These are phyloP conservation scores for Ligdia adustata DNA, from an alignment of 2,888 invertebrate genomes.

Conservation along the genomic window DNA sequence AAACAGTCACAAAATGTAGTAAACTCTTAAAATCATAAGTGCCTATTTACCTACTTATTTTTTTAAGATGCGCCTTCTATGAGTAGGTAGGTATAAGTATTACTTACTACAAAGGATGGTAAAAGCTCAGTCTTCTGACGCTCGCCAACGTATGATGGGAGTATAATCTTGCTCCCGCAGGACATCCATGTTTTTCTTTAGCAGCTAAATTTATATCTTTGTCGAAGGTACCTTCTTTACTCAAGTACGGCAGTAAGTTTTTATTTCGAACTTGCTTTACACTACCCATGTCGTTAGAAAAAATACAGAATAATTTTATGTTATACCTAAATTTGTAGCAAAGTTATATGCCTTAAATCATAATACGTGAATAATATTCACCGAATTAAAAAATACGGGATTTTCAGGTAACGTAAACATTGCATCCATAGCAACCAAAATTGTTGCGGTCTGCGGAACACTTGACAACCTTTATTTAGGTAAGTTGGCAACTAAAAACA, in stretches of 20 bases:
- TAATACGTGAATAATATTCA: no score
- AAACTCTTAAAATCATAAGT: no score
- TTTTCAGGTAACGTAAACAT: conserved; percentile 10
- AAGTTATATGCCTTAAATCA: no score
- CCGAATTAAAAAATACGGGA: no score
- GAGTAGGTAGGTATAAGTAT: background rate
- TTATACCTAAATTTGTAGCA: no score
- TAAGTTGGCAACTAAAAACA: no score
- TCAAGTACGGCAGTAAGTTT: conserved; percentile 69
- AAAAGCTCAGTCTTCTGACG: conserved; percentile 75
- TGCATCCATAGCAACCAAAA: conserved; percentile 4
- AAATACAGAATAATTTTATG: conserved; percentile 28
- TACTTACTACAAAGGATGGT: conserved; percentile 72
- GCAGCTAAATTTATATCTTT: conserved; percentile 69
- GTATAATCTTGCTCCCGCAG: conserved; percentile 79
- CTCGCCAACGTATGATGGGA: conserved; percentile 86
- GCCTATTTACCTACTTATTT: no score
- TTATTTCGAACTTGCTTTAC: conserved; percentile 73
- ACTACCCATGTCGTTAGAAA: conserved; percentile 47
- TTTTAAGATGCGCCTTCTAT: no score
- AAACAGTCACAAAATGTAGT: no score
- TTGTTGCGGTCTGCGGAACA: no score
- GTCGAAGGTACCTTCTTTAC: conserved; percentile 67
- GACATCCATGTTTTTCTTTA: conserved; percentile 65
- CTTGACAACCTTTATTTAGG: no score